Conservation (phyloP, 2,113 vertebrate genomes). For the Corythoichthys haematopterus region DNA sequence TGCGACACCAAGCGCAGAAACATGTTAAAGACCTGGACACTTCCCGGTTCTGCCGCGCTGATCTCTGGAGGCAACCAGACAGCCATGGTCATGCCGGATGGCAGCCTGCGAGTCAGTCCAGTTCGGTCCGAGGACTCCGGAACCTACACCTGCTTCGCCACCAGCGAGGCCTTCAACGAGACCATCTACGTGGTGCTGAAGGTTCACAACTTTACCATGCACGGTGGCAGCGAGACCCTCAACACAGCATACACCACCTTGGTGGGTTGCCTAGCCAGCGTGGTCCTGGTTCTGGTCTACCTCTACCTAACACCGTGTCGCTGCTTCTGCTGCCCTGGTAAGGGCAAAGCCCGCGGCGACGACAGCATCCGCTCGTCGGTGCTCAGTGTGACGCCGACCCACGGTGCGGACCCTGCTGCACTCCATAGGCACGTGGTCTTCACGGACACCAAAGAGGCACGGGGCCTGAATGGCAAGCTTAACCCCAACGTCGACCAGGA, state of each 20-base stretch:
- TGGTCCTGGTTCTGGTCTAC: slow-evolving; percentile 93
- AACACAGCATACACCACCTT: slow-evolving; percentile 96
- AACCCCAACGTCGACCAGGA: slow-evolving; percentile 72
- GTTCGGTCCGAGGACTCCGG: slow-evolving; percentile 80
- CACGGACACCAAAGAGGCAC: slow-evolving; percentile 75
- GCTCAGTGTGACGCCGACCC: slow-evolving; percentile 89
- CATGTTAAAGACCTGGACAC: slow-evolving; percentile 81
- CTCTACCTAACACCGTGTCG: slow-evolving; percentile 93
- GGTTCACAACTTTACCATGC: slow-evolving; percentile 87
- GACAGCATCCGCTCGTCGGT: slow-evolving; percentile 95
- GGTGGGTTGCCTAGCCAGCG: slow-evolving; percentile 93
- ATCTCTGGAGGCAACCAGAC: slow-evolving; percentile 73
- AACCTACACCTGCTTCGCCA: slow-evolving; percentile 85
- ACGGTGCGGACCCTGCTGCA: slow-evolving; percentile 75
- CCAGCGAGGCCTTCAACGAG: slow-evolving; percentile 83
- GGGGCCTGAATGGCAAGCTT: slow-evolving; percentile 87
- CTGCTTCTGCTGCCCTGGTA: slow-evolving; percentile 85
- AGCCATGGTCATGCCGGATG: slow-evolving; percentile 69
- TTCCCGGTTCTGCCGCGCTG: slow-evolving; percentile 75
- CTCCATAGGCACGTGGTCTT: slow-evolving; percentile 78
- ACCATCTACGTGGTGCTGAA: slow-evolving; percentile 88
- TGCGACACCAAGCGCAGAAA: slow-evolving; percentile 85
- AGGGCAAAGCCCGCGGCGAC: slow-evolving; percentile 74
- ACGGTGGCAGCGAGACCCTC: slow-evolving; percentile 78
- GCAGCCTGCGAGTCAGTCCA: slow-evolving; percentile 75